Conservation (phyloP, 1,140 invertebrate genomes). For the Zaprionus africanus region DNA sequence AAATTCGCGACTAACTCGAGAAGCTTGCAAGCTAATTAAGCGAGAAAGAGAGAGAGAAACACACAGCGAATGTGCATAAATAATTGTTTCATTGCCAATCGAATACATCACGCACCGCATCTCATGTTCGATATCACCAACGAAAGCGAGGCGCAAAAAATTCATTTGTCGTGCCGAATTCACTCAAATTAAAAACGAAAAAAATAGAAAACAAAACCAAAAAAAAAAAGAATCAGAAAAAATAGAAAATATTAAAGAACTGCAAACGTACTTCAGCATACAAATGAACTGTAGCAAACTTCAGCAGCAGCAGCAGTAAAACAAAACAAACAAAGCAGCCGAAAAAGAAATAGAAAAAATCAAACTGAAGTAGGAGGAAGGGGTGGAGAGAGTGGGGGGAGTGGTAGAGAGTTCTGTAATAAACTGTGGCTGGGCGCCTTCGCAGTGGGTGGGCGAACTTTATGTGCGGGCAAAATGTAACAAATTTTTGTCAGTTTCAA, state of each 20-base stretch:
- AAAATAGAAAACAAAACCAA: constrained; percentile 9
- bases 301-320: constrained; percentile 58
- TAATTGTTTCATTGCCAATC: constrained; percentile 40
- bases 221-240: constrained; percentile 28
- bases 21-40: background rate
- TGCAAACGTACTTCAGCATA: constrained; percentile 57
- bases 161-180: constrained; percentile 62
- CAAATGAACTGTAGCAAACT: constrained; percentile 79
- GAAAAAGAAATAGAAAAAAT: constrained; percentile 57
- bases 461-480: constrained; percentile 78
- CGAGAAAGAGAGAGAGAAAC: background rate
- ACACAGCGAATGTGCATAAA: constrained; percentile 6
- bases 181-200: constrained; percentile 37
- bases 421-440: constrained; percentile 43
- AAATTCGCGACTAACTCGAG: constrained; percentile 7
- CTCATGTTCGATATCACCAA: constrained; percentile 57
- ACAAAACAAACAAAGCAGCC: constrained; percentile 74
- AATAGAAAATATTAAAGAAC: constrained; percentile 45
- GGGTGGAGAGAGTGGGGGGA: constrained; percentile 33
- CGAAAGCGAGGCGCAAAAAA: constrained; percentile 46
- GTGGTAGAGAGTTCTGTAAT: constrained; percentile 62
- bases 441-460: constrained; percentile 46
- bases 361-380: constrained; percentile 44
- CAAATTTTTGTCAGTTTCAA: constrained; percentile 83
- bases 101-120: constrained; percentile 52